Conservation (phyloP, 2,888 invertebrate genomes). For the Macrophya alboannulata region DNA sequence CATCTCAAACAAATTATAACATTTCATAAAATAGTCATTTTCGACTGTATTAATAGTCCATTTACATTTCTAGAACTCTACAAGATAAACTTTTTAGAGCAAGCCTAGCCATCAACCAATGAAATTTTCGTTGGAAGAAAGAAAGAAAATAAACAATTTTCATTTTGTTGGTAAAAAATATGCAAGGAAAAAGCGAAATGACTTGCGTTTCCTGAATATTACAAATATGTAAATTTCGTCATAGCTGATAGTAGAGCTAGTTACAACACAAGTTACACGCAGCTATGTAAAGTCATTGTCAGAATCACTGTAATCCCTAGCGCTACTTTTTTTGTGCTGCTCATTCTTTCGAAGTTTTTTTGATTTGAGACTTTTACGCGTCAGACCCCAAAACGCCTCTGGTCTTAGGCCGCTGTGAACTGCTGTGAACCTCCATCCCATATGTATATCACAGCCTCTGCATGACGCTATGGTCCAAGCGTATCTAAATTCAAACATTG, state of each 20-base stretch:
- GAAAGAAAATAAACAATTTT: not conserved
- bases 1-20: not conserved
- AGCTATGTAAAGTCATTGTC: slow-evolving; percentile 11
- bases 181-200: not conserved
- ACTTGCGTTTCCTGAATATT: not conserved
- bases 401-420: slow-evolving; percentile 84
- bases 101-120: not conserved
- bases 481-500: slow-evolving; percentile 81
- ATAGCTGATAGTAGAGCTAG: not conserved
- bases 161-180: slow-evolving; percentile 8
- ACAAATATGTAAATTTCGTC: not conserved
- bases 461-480: slow-evolving; percentile 91
- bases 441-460: slow-evolving; percentile 85
- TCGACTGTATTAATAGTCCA: not conserved
- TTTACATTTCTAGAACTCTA: not conserved
- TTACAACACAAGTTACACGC: not conserved
- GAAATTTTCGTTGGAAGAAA: not conserved
- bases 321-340: slow-evolving; percentile 5
- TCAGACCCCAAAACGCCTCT: slow-evolving; percentile 87
- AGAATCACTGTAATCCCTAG: not conserved
- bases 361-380: slow-evolving; percentile 81
- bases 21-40: slow-evolving; percentile 7
- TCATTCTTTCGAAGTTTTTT: slow-evolving; percentile 58
- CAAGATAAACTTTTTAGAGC: not conserved
- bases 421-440: slow-evolving; percentile 92